Evolutionary conservation across 2,113 vertebrate genomes (phyloP).

Genomic region (Larimichthys polyactis): DNA sequence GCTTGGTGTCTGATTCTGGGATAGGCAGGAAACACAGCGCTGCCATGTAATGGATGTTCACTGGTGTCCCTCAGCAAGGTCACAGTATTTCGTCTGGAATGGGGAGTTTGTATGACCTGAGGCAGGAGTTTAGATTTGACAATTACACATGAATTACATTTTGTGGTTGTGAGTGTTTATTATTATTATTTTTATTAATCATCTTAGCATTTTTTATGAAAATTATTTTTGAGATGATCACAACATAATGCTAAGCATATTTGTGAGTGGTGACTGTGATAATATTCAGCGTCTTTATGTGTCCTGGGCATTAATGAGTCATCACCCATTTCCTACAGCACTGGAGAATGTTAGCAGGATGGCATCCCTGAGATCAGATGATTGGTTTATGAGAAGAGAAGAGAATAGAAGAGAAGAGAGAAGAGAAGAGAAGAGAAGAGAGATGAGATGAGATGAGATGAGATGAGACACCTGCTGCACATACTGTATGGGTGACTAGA

Average conservation of each 20-base stretch:
- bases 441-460: too few relatives aligned
- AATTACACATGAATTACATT: neutral
- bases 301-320: neutral
- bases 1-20: slow-evolving; percentile 62
- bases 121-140: neutral
- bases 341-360: too few relatives aligned
- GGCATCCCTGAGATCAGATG: neutral
- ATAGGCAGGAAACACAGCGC: slow-evolving; percentile 62
- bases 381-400: neutral
- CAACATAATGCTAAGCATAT: neutral
- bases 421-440: too few relatives aligned
- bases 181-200: neutral
- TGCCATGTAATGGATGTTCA: slow-evolving; percentile 3
- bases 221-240: neutral
- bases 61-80: neutral
- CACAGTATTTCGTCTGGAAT: neutral
- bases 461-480: too few relatives aligned
- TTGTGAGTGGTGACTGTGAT: neutral
- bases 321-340: neutral
- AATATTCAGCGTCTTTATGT: neutral
- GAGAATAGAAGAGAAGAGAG: too few relatives aligned
- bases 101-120: too few relatives aligned
- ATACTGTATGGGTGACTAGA: neutral
- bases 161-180: neutral
- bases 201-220: neutral